A percentile compares a stretch with the other conserved stretches of the same genome.
phyloP scores from a whole-genome alignment of 1,140 invertebrate species.

The Zaprionus camerounensis region DNA sequence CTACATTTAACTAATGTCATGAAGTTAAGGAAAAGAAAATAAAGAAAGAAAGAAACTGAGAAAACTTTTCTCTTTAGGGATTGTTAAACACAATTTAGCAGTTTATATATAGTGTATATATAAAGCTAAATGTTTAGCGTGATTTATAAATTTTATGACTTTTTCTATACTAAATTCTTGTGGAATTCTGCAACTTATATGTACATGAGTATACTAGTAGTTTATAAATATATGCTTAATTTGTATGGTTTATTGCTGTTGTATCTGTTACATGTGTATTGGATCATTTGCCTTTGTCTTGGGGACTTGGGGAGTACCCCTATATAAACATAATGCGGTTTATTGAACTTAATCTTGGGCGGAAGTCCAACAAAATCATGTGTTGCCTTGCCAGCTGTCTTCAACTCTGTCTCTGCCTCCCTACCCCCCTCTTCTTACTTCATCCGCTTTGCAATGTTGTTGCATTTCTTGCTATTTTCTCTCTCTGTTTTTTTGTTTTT shows the following conservation, averaged over 20 bases:
- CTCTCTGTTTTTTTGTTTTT: background rate
- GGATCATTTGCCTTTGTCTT: background rate
- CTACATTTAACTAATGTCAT: background rate
- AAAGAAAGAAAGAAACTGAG: too few species aligned
- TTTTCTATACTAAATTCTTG: too few species aligned
- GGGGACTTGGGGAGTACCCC: slow-evolving; percentile 1
- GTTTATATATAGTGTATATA: too few species aligned
- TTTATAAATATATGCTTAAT: background rate
- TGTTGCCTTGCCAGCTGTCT: background rate
- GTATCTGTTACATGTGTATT: background rate
- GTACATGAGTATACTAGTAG: background rate
- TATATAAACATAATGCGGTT: slow-evolving; percentile 41
- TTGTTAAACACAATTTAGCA: too few species aligned
- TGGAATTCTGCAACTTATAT: too few species aligned
- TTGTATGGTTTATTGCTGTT: background rate
- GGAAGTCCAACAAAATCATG: slow-evolving; percentile 63
- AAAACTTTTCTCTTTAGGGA: too few species aligned
- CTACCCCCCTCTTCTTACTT: background rate
- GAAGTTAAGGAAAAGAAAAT: background rate
- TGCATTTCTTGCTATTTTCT: slow-evolving; percentile 23
- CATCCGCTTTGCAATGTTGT: slow-evolving; percentile 8
- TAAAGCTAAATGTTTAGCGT: too few species aligned
- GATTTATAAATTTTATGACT: too few species aligned
- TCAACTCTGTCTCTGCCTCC: background rate
- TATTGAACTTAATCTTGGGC: slow-evolving; percentile 71